These are phyloP conservation scores for Phrynocephalus forsythii DNA, from an alignment of 2,797 vertebrate species.

Conservation along the genomic window DNA sequence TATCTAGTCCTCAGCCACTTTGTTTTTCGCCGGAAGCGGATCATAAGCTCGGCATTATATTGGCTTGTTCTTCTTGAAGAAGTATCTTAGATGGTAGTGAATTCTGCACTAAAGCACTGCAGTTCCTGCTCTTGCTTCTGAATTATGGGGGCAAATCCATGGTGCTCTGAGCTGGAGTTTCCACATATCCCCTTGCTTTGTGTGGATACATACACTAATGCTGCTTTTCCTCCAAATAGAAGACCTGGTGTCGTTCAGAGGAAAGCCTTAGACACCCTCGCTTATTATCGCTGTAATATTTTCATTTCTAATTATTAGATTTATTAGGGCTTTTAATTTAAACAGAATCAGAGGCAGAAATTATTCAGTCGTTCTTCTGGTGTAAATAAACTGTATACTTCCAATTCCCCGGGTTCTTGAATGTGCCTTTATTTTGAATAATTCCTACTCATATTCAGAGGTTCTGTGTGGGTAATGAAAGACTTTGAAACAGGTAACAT, in stretches of 20 bases:
- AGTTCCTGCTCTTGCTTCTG: conserved; percentile 31
- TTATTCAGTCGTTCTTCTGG: conserved; percentile 55
- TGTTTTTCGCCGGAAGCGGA: conserved; percentile 43
- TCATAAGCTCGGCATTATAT: conserved; percentile 14
- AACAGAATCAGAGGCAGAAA: conserved; percentile 65
- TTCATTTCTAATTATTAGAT: conserved; percentile 65
- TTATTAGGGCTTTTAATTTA: conserved; percentile 63
- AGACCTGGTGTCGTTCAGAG: conserved; percentile 25
- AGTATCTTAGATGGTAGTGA: conserved; percentile 37
- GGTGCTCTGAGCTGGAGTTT: conserved; percentile 63
- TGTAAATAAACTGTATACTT: conserved; percentile 69
- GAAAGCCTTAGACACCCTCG: conserved; percentile 21
- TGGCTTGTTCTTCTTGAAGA: conserved; percentile 32
- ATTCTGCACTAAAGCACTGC: conserved; percentile 25
- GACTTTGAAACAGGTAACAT: neutral
- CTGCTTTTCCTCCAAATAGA: conserved; percentile 56
- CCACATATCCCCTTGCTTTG: conserved; percentile 58
- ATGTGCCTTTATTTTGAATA: neutral
- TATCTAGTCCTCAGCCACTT: conserved; percentile 42
- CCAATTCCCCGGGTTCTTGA: conserved; percentile 46
- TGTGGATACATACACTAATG: conserved; percentile 68
- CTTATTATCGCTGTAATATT: conserved; percentile 39
- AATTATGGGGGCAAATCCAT: conserved; percentile 17
- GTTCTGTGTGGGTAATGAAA: neutral
- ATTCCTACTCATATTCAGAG: neutral